Evolutionary conservation across 2,888 invertebrate species (phyloP).

Genomic region (Phrixothrix hirtus): DNA sequence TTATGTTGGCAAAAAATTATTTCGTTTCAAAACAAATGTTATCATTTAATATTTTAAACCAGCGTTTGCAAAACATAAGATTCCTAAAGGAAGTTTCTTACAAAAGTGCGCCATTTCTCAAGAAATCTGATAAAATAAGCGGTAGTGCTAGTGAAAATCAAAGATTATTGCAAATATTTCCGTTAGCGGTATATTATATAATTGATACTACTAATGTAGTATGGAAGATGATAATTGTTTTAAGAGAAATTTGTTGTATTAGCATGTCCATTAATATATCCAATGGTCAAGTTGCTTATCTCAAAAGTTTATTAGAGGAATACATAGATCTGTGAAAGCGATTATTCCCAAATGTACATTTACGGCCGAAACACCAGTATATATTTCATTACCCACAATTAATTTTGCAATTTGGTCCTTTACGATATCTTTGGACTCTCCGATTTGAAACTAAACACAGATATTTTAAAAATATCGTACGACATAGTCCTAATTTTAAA

Average conservation of each 20-base stretch:
- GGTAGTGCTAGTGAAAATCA: conserved; percentile 14
- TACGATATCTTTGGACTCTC: conserved; percentile 31
- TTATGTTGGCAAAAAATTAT: conserved; percentile 35
- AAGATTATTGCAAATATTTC: conserved; percentile 9
- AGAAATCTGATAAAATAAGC: conserved; percentile 20
- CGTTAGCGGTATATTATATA: conserved; percentile 10
- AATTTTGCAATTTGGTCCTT: conserved; percentile 35
- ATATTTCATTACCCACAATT: too few relatives aligned
- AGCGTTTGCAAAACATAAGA: conserved; percentile 11
- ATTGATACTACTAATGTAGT: not conserved
- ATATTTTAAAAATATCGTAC: conserved; percentile 25
- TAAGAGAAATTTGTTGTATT: conserved; percentile 6
- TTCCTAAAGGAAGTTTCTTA: conserved; percentile 24
- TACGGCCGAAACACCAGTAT: conserved; percentile 38
- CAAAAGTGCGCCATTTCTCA: conserved; percentile 12
- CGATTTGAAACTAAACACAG: conserved; percentile 37
- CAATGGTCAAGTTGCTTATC: conserved; percentile 8
- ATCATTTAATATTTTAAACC: conserved; percentile 17
- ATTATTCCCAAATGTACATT: conserved; percentile 19
- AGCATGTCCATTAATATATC: conserved; percentile 5
- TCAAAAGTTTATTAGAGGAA: conserved; percentile 4
- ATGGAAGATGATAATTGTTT: conserved; percentile 21
- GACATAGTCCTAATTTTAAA: conserved; percentile 26
- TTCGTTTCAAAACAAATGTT: conserved; percentile 20
- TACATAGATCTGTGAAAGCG: conserved; percentile 17